These are phyloP conservation scores for Hypotaenidia philippensis DNA, from an alignment of 2,797 vertebrate species.

Conservation along the genomic window DNA sequence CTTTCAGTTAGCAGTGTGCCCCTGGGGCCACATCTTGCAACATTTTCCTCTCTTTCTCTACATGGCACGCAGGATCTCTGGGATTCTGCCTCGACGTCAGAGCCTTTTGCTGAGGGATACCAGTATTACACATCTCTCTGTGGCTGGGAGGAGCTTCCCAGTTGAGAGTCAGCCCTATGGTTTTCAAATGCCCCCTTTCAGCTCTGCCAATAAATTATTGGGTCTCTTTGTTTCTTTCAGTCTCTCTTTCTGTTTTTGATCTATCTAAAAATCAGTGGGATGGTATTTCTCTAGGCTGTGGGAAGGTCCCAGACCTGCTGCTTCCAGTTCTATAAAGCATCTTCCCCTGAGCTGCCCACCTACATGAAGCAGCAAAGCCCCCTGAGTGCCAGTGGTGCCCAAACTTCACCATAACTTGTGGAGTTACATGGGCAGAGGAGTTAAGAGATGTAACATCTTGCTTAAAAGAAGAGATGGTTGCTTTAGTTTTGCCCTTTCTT, in stretches of 20 bases:
- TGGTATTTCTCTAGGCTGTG: background rate
- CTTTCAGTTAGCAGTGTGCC: slow-evolving; percentile 53
- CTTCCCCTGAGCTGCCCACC: background rate
- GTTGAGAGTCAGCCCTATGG: slow-evolving; percentile 61
- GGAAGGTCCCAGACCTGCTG: background rate
- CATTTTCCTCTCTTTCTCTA: slow-evolving; percentile 65
- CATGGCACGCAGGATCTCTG: slow-evolving; percentile 55
- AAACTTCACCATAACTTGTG: background rate
- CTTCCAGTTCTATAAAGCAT: background rate
- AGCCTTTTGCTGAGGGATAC: slow-evolving; percentile 67
- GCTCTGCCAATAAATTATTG: slow-evolving; percentile 80
- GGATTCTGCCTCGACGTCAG: slow-evolving; percentile 52
- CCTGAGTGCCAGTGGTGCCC: background rate
- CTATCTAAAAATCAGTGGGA: background rate
- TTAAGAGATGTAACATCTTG: background rate
- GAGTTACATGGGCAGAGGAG: background rate
- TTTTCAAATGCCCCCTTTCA: slow-evolving; percentile 70
- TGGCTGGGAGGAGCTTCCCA: slow-evolving; percentile 68
- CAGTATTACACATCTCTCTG: slow-evolving; percentile 80
- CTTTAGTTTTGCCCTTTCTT: background rate
- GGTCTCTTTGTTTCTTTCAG: slow-evolving; percentile 74
- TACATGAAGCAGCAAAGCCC: background rate
- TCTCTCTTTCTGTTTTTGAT: background rate
- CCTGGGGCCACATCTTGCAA: slow-evolving; percentile 51
- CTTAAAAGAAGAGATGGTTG: background rate